phyloP scores from a whole-genome alignment of 1,140 invertebrate genomes.

The Phymorhynchus buccinoides region DNA sequence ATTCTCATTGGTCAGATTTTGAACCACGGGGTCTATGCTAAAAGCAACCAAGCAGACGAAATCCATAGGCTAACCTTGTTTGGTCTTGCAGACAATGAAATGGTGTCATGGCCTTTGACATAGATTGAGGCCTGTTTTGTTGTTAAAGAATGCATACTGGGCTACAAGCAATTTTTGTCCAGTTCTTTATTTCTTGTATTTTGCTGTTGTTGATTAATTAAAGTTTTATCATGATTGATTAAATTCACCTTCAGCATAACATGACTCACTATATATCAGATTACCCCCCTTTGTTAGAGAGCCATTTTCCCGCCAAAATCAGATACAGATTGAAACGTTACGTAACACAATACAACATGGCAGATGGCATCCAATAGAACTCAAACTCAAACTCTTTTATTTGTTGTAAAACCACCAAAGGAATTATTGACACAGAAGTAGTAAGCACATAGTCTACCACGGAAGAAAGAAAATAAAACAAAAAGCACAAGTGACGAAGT shows the following conservation, averaged over 20 bases:
- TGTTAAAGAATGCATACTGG: not conserved
- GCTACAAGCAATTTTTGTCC: not conserved
- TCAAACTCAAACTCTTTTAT: too few relatives aligned
- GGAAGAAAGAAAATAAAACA: too few relatives aligned
- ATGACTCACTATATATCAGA: not conserved
- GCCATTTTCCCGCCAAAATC: not conserved
- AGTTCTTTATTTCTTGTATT: not conserved
- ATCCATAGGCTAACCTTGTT: not conserved
- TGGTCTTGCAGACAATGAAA: not conserved
- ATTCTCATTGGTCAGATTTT: slow-evolving; percentile 33
- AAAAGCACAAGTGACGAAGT: too few relatives aligned
- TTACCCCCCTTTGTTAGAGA: not conserved
- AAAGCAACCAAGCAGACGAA: not conserved
- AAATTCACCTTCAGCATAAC: not conserved
- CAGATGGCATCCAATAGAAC: not conserved
- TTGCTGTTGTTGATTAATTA: not conserved
- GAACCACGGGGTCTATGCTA: not conserved
- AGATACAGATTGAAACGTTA: too few relatives aligned
- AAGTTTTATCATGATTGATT: too few relatives aligned
- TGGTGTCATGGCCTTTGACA: not conserved
- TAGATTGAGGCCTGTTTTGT: not conserved
- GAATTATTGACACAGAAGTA: too few relatives aligned
- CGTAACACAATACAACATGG: not conserved
- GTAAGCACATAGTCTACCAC: too few relatives aligned
- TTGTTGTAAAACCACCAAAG: too few relatives aligned